Percentiles rank a stretch among this genome's conserved stretches.
Evolutionary conservation across 1,140 invertebrate genomes (phyloP).

Genomic region (Danaus plexippus): DNA sequence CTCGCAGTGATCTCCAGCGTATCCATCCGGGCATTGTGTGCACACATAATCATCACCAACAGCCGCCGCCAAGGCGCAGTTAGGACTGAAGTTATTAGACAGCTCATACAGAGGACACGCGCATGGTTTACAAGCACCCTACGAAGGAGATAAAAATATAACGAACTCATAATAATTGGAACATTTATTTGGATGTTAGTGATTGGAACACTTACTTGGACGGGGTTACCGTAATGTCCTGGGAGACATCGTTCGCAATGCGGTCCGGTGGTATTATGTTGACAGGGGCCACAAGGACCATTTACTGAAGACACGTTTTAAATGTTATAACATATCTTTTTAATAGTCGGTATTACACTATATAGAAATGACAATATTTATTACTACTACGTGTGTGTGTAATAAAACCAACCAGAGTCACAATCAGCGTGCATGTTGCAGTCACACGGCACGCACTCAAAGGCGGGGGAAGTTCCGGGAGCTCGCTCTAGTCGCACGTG

Average conservation of each 20-base stretch:
- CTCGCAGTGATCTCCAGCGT: conserved; percentile 94
- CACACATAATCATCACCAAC: conserved; percentile 82
- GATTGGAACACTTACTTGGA: conserved; percentile 71
- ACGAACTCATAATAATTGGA: background rate
- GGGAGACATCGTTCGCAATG: conserved; percentile 88
- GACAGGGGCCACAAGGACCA: conserved; percentile 83
- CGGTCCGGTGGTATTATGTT: conserved; percentile 76
- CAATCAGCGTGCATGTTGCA: conserved; percentile 94
- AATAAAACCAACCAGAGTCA: conserved; percentile 73
- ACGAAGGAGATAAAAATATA: conserved; percentile 21
- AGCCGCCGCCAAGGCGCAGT: conserved; percentile 79
- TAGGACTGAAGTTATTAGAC: conserved; percentile 91
- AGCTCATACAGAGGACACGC: conserved; percentile 85
- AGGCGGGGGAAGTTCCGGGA: conserved; percentile 73
- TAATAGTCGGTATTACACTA: too few species aligned
- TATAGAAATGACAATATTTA: too few species aligned
- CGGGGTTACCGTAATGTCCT: conserved; percentile 94
- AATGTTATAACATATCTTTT: too few species aligned
- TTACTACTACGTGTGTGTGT: background rate
- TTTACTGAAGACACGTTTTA: conserved; percentile 40
- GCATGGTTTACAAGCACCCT: conserved; percentile 87
- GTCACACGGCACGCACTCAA: conserved; percentile 87
- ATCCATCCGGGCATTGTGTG: conserved; percentile 90
- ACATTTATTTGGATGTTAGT: background rate
- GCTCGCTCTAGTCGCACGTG: conserved; percentile 79